phyloP scores from a whole-genome alignment of 2,797 vertebrate genomes.

The Aratinga solstitialis region DNA sequence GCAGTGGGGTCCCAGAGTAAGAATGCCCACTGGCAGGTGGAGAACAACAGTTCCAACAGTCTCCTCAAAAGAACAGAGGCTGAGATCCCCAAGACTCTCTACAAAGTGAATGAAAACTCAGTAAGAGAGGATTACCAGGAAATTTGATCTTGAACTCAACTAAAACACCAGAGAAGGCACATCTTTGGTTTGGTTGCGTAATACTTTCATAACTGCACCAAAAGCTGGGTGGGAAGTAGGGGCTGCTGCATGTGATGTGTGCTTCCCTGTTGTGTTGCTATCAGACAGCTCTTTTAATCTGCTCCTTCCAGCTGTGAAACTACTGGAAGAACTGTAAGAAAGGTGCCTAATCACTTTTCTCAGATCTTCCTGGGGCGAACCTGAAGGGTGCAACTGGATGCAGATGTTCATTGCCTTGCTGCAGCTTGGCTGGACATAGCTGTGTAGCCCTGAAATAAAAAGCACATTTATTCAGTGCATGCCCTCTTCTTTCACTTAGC shows the following conservation, averaged over 20 bases:
- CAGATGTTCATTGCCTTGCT: not conserved
- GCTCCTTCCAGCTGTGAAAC: not conserved
- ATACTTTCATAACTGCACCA: not conserved
- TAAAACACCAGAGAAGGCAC: not conserved
- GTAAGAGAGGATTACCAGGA: not conserved
- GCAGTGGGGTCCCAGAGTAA: not conserved
- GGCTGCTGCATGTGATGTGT: not conserved
- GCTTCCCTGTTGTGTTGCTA: not conserved
- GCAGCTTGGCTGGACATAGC: not conserved
- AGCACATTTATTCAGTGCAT: not conserved
- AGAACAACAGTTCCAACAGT: not conserved
- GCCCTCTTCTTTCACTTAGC: not conserved
- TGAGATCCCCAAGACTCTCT: not conserved
- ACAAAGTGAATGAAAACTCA: not conserved
- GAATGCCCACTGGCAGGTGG: not conserved
- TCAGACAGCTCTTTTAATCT: not conserved
- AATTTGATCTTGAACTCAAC: not conserved
- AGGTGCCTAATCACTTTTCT: not conserved
- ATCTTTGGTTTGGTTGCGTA: not conserved
- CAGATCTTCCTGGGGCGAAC: not conserved
- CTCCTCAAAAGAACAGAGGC: not conserved
- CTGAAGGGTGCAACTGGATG: not conserved
- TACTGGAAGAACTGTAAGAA: not conserved
- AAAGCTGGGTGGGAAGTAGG: not conserved
- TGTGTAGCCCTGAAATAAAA: accelerated